phyloP scores from a whole-genome alignment of 2,113 vertebrate species.

The Pollachius pollachius region DNA sequence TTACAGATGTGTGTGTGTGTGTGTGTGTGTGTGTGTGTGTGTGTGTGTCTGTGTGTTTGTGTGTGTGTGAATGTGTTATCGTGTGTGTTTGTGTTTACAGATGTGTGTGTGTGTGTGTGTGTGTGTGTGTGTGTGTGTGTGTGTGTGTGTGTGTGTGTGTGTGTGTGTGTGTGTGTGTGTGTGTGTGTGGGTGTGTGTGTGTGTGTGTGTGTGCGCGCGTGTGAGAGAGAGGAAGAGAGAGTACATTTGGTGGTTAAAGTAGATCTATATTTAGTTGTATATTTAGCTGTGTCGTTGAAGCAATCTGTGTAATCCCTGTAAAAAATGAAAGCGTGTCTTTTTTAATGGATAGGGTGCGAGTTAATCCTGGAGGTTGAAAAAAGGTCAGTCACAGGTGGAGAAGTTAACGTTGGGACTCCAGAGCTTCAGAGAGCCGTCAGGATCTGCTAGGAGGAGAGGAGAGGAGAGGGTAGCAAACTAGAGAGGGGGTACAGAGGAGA shows the following conservation, averaged over 20 bases:
- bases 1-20: conserved; percentile 40
- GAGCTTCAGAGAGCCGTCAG: conserved; percentile 70
- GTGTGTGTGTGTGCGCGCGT: conserved; percentile 44
- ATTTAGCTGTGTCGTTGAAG: too few species aligned
- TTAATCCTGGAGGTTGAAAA: too few species aligned
- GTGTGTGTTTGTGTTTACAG: conserved; percentile 52
- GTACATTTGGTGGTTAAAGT: neutral
- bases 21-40: conserved; percentile 39
- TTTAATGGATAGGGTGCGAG: too few species aligned
- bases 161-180: neutral
- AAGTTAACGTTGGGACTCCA: too few species aligned
- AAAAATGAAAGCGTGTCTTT: too few species aligned
- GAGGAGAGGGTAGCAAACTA: conserved; percentile 24
- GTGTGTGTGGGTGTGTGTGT: too few species aligned
- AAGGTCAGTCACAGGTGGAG: too few species aligned
- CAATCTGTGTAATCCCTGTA: too few species aligned
- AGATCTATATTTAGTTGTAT: too few species aligned
- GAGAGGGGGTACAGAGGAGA: neutral
- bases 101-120: conserved; percentile 49
- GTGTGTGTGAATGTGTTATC: conserved; percentile 16
- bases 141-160: conserved; percentile 21
- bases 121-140: conserved; percentile 22
- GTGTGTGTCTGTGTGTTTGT: too few species aligned
- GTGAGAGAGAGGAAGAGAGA: conserved; percentile 34
- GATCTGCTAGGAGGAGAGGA: conserved; percentile 59